Base-by-base conservation (phyloP, 2,113 vertebrate genomes). In the Aspidoscelis tigris region DNA sequence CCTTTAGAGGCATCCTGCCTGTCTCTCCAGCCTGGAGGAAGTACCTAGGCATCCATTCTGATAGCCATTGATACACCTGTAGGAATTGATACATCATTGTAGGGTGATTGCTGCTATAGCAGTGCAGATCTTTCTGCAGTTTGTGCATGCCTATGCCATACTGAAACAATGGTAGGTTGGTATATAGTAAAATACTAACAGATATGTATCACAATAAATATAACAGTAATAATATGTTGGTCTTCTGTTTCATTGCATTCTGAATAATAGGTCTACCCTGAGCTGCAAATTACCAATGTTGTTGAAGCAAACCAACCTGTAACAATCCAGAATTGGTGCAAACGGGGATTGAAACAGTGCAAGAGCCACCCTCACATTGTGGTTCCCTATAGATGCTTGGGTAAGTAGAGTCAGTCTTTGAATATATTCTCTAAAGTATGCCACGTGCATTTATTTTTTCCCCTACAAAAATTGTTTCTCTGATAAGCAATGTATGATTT, bases 251-350 rank as follows among this genome's bases (percentile, higher is more conserved):
- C 24, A 11, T 69, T 82, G 7, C 75, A 2, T 50, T 90, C 89
- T 39, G 1, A 84, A 88, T 3, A 0, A 84, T 80, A 99, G 99
- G 98, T 99, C 78, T 99, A 99, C 89, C 97, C 98, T 44, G 98
- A 99, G 82, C 95, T 99, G 64, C 98, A 99, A 96, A 99, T 99
- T 89, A 99, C 98, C 87, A 99, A 99, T 0, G 98, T 99, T 83
- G 99, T 99, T 2, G 99, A 99, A 95, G 98, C 99, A 92, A 99
- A 99, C 93, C 98, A 99, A 86, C 98, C 99, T 0, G 95, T 98
- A 90, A 98, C 97, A n/a, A 98, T 99, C 94, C 97, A 98, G 94
- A 98, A 98, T 95, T 99, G 99, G 99, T 99, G 99, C 95, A 99
- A 98, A 94, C 96, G 96, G 80, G 97, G 97, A 9, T 97, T 97